A percentile compares a stretch with the other conserved stretches of the same genome.
phyloP scores from a whole-genome alignment of 2,113 vertebrate genomes.

The Amazona vittata region DNA sequence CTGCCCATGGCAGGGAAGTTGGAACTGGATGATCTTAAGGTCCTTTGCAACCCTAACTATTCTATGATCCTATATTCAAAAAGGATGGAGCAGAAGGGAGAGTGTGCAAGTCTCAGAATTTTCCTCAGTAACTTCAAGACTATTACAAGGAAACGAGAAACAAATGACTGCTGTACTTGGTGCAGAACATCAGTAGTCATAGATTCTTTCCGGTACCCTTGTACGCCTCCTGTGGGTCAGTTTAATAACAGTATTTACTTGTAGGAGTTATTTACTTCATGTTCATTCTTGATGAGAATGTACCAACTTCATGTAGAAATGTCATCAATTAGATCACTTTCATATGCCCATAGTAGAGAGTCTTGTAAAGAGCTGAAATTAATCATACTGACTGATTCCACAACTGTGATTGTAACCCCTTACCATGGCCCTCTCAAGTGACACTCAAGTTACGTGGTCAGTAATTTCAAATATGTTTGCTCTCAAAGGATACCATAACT shows the following conservation, averaged over 20 bases:
- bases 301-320: neutral
- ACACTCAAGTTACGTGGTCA: neutral
- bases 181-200: neutral
- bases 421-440: neutral
- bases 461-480: neutral
- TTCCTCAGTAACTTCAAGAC: neutral
- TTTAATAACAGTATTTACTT: neutral
- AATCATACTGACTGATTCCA: neutral
- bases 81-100: neutral
- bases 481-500: neutral
- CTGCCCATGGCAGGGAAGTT: neutral
- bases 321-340: neutral
- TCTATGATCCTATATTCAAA: neutral
- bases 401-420: neutral
- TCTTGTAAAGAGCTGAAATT: neutral
- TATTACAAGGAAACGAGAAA: neutral
- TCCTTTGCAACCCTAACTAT: neutral
- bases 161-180: neutral
- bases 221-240: neutral
- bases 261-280: neutral
- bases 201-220: neutral
- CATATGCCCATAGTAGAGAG: neutral
- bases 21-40: neutral
- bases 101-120: neutral
- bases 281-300: neutral